Conservation (phyloP, 2,797 vertebrate genomes). For the Argentina silus region DNA sequence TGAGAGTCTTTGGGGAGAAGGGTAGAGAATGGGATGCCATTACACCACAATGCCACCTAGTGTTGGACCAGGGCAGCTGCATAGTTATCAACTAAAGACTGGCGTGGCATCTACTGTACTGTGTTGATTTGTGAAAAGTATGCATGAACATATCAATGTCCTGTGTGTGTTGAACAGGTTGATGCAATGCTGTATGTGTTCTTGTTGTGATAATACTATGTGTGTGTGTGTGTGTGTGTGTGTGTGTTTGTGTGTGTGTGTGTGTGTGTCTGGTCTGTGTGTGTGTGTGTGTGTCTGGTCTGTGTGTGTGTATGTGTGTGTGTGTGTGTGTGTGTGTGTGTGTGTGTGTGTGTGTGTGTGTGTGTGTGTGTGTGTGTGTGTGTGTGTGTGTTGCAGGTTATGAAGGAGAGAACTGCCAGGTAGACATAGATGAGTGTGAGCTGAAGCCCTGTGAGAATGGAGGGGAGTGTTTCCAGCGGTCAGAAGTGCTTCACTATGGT, state of each 20-base stretch:
- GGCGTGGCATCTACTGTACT: not conserved
- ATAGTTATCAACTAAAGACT: not conserved
- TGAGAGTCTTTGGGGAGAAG: too few relatives aligned
- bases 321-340: conserved; percentile 12
- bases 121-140: not conserved
- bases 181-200: not conserved
- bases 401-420: conserved; percentile 82
- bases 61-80: conserved; percentile 15
- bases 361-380: conserved; percentile 4
- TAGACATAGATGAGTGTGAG: conserved; percentile 87
- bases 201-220: not conserved
- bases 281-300: not conserved
- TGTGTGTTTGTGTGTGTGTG: conserved; percentile 1
- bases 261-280: conserved; percentile 9
- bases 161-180: not conserved
- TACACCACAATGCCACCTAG: conserved; percentile 32
- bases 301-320: conserved; percentile 7
- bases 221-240: conserved; percentile 7
- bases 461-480: conserved; percentile 84
- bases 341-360: conserved; percentile 1
- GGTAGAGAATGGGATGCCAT: not conserved
- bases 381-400: conserved; percentile 78
- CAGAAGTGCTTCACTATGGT: conserved; percentile 78
- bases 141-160: not conserved
- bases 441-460: conserved; percentile 81